phyloP scores from a whole-genome alignment of 2,113 vertebrate species.

The Rhinopomastus cyanomelas region DNA sequence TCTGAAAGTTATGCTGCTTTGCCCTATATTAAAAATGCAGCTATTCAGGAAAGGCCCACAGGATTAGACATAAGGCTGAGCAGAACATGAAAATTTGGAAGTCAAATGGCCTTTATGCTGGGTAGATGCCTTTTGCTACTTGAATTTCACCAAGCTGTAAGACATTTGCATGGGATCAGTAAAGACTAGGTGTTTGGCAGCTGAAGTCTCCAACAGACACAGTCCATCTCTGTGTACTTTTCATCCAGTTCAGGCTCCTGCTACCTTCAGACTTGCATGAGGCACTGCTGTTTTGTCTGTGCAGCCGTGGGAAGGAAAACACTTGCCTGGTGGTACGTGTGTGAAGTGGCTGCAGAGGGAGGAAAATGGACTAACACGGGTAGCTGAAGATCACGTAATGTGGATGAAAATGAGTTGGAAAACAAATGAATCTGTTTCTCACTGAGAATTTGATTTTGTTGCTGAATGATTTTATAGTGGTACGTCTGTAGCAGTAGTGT shows the following conservation, averaged over 20 bases:
- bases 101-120: not conserved
- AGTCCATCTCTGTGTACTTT: rapidly evolving
- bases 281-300: not conserved
- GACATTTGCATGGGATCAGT: not conserved
- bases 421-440: not conserved
- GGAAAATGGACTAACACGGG: no score
- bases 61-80: not conserved
- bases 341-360: not conserved
- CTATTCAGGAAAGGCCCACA: not conserved
- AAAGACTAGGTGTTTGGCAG: not conserved
- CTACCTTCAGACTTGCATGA: not conserved
- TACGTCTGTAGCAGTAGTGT: not conserved
- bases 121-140: not conserved
- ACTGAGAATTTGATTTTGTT: not conserved
- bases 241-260: not conserved
- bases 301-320: not conserved
- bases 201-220: not conserved
- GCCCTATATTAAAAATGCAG: not conserved
- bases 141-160: not conserved
- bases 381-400: not conserved
- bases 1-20: not conserved
- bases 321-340: not conserved
- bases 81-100: not conserved
- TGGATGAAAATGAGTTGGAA: not conserved
- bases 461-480: not conserved